Evolutionary conservation across 2,888 invertebrate species (phyloP).

Genomic region (Lumbricus terrestris): DNA sequence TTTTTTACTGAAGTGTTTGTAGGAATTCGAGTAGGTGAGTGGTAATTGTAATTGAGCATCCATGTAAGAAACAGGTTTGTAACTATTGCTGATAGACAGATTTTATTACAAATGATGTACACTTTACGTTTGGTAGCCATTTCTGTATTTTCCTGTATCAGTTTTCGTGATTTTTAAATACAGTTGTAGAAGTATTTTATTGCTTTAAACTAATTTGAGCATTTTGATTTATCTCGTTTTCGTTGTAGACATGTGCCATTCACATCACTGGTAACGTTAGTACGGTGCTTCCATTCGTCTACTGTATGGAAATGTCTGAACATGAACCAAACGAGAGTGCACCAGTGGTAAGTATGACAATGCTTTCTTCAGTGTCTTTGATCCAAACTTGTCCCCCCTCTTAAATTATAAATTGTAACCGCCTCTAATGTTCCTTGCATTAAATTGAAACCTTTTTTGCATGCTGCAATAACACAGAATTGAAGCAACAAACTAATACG

Average conservation of each 20-base stretch:
- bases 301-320: constrained; percentile 49
- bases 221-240: not conserved
- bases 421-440: not conserved
- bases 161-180: not conserved
- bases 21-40: no score
- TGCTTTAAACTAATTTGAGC: not conserved
- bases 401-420: not conserved
- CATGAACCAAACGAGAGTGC: not conserved
- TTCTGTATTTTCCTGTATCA: not conserved
- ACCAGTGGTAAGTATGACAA: not conserved
- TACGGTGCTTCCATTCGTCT: constrained; percentile 48
- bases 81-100: no score
- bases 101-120: no score
- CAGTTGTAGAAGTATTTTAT: not conserved
- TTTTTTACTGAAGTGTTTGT: no score
- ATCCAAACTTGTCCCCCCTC: not conserved
- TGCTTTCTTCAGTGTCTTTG: not conserved
- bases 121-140: no score
- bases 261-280: constrained; percentile 41
- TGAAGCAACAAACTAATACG: not conserved
- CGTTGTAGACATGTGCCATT: constrained; percentile 53
- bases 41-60: no score
- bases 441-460: not conserved
- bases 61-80: no score
- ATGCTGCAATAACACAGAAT: not conserved